Evolutionary conservation across 2,888 invertebrate genomes (phyloP).

Genomic region (Erebia epiphron): DNA sequence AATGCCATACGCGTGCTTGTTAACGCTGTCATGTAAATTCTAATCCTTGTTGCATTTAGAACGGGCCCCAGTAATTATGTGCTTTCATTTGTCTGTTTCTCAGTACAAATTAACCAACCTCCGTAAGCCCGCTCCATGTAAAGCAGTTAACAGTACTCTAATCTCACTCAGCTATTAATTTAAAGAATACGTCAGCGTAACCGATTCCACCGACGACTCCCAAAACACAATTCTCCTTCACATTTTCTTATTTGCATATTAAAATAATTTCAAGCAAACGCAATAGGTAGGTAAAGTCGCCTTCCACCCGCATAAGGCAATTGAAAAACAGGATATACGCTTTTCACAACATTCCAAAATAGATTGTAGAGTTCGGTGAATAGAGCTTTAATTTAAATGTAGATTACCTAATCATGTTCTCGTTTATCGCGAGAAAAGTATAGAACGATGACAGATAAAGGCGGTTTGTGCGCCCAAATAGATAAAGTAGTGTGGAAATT

Average conservation of each 20-base stretch:
- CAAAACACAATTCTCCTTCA: slow-evolving; percentile 69
- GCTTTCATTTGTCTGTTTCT: slow-evolving; percentile 80
- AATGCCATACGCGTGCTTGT: slow-evolving; percentile 79
- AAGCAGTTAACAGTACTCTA: slow-evolving; percentile 82
- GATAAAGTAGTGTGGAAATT: slow-evolving; percentile 83
- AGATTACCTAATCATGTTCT: slow-evolving; percentile 54
- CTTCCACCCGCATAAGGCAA: slow-evolving; percentile 57
- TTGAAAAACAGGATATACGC: slow-evolving; percentile 56
- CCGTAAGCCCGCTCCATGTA: slow-evolving; percentile 77
- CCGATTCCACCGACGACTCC: slow-evolving; percentile 76
- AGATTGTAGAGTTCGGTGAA: slow-evolving; percentile 51
- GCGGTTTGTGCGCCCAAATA: slow-evolving; percentile 81
- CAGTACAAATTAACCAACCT: slow-evolving; percentile 74
- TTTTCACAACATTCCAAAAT: slow-evolving; percentile 51
- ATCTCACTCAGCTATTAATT: slow-evolving; percentile 81
- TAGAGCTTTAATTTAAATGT: slow-evolving; percentile 54
- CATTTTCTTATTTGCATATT: slow-evolving; percentile 83
- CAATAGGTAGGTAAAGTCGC: slow-evolving; percentile 73
- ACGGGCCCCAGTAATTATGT: slow-evolving; percentile 81
- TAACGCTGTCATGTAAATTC: slow-evolving; percentile 78
- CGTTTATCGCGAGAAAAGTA: slow-evolving; percentile 58
- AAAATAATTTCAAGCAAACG: slow-evolving; percentile 82
- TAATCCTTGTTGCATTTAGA: slow-evolving; percentile 82
- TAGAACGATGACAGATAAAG: slow-evolving; percentile 82
- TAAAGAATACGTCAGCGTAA: slow-evolving; percentile 82